Percentiles rank a stretch among this genome's conserved stretches.
Evolutionary conservation across 2,797 vertebrate species (phyloP).

Genomic region (Gallinago nigripennis): DNA sequence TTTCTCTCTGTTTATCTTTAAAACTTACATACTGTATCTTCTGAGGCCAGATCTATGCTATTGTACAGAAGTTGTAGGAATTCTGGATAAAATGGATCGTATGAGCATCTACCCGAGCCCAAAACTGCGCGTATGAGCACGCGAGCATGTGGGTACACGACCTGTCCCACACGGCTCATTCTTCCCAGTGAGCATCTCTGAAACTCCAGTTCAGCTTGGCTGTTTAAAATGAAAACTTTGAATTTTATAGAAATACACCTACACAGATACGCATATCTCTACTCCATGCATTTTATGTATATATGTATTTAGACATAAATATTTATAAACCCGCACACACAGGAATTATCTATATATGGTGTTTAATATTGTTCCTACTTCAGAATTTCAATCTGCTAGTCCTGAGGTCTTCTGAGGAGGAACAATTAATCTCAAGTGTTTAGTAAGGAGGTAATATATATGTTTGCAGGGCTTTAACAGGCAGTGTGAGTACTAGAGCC

Average conservation of each 20-base stretch:
- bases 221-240: not conserved
- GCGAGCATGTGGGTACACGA: not conserved
- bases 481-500: not conserved
- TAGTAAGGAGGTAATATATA: not conserved
- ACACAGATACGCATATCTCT: not conserved
- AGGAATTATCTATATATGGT: not conserved
- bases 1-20: not conserved
- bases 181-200: not conserved
- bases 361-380: not conserved
- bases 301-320: not conserved
- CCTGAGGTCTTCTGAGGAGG: not conserved
- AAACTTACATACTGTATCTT: not conserved
- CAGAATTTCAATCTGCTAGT: not conserved
- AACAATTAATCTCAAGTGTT: not conserved
- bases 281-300: no score
- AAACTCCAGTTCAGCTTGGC: not conserved
- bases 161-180: not conserved
- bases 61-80: not conserved
- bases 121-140: accelerated
- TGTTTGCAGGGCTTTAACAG: not conserved
- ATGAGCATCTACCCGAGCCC: not conserved
- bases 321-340: not conserved
- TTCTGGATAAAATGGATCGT: not conserved
- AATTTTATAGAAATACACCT: not conserved
- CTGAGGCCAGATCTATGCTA: not conserved